Base-by-base conservation (phyloP, 2,888 invertebrate species). In the Tridacna gigas region DNA sequence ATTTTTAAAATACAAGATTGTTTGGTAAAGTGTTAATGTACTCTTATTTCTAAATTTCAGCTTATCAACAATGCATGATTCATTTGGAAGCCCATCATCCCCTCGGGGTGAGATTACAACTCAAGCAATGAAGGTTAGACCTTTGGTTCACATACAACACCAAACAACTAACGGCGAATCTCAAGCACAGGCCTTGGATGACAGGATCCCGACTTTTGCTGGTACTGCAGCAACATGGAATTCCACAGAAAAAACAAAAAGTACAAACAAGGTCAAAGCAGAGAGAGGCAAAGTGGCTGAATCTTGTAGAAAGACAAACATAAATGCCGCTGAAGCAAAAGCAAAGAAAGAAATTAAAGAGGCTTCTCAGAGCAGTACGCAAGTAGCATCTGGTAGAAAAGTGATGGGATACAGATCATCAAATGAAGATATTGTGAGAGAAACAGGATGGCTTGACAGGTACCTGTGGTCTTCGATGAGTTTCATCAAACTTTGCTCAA, bases 81-180 rank as follows among this genome's bases (percentile, higher is more conserved):
- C 88, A 18, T 89, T 86, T 74, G 84, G 86, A 22, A 81, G 81
- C 56, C 86, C 86, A 26, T 74, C 82, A n/a, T 84, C 87, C 37
- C 84, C 84, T 7, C 65, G 84, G 37, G 81, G 73, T 12, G 63
- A 71, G 12, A 18, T 25, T 22, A 47, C 20, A 25, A 12, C 25
- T n/a, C 71, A 25, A 0, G 47, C 20, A 51, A 51, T 25, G n/a
- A 48, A 51, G n/a, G 13, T 47, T 11, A 71, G 47, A 51, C 71
- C 71, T 51, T 20, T 12, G 20, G 25, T 51, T 20, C 51, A 2
- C 0, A 7, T n/a, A 4, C 48, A 71, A 25, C 7, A 51, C 37
- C 83, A 73, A 20, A 65, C 22, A 51, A 26, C 25, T 37, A 4
- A 37, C 37, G 60, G n/a, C 18, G 79, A 79, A 12, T 60, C 79